Conservation (phyloP, 2,113 vertebrate genomes). For the Chaetodon trifascialis region DNA sequence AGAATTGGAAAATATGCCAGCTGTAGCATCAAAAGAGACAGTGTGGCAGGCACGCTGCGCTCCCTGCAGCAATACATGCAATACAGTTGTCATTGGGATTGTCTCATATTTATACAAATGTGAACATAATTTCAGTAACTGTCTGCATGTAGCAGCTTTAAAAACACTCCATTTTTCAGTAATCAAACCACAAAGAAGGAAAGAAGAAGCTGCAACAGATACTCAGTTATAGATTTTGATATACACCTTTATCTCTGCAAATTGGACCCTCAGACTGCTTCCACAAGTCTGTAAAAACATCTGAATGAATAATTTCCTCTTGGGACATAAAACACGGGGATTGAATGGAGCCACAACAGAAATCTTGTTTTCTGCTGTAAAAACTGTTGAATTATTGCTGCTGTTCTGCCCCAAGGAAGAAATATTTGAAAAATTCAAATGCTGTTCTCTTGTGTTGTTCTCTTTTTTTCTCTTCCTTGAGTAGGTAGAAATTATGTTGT, state of each 20-base stretch:
- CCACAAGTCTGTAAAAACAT: constrained; percentile 25
- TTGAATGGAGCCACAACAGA: constrained; percentile 34
- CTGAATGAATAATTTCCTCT: constrained; percentile 29
- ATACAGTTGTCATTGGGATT: not conserved
- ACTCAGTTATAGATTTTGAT: constrained; percentile 4
- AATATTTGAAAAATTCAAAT: constrained; percentile 55
- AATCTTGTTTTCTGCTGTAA: constrained; percentile 43
- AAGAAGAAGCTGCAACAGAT: not conserved
- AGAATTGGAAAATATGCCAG: no score
- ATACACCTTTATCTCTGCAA: not conserved
- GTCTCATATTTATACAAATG: not conserved
- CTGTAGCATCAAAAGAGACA: no score
- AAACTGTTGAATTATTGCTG: constrained; percentile 56
- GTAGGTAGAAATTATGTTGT: constrained; percentile 7
- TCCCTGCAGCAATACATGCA: not conserved
- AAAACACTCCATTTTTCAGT: not conserved
- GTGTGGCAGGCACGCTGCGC: no score
- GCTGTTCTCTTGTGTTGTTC: constrained; percentile 31
- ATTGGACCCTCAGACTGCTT: constrained; percentile 4
- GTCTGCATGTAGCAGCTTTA: not conserved
- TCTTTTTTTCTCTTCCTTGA: constrained; percentile 1
- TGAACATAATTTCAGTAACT: not conserved
- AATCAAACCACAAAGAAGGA: not conserved
- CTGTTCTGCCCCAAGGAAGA: constrained; percentile 48
- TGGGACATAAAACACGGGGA: constrained; percentile 17